phyloP scores from a whole-genome alignment of 2,888 invertebrate genomes.

The Sminthurides aquaticus region DNA sequence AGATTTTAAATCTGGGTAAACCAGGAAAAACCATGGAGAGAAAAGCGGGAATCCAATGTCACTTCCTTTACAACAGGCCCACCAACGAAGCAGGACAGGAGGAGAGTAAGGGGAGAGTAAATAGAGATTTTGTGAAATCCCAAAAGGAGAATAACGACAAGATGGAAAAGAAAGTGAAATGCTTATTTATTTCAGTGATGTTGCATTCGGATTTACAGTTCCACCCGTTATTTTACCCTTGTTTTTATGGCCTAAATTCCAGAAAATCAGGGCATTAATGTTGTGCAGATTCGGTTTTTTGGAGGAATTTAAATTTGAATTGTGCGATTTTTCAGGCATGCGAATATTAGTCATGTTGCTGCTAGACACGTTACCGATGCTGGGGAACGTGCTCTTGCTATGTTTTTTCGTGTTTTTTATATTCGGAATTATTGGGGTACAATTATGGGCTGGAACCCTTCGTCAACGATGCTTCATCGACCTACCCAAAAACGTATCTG shows the following conservation, averaged over 20 bases:
- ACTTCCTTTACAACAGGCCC: too few species aligned
- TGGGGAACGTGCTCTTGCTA: slow-evolving; percentile 95
- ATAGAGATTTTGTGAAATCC: background rate
- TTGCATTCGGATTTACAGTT: background rate
- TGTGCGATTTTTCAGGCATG: slow-evolving; percentile 96
- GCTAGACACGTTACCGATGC: slow-evolving; percentile 96
- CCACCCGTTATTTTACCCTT: too few species aligned
- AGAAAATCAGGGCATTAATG: too few species aligned
- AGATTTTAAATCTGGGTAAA: too few species aligned
- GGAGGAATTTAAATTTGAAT: background rate
- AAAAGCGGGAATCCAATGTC: too few species aligned
- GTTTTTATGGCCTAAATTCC: too few species aligned
- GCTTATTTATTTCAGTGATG: background rate
- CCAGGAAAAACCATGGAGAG: too few species aligned
- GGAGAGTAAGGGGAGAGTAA: too few species aligned
- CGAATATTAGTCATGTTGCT: slow-evolving; percentile 95
- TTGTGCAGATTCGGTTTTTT: background rate
- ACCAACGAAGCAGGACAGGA: too few species aligned
- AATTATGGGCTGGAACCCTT: slow-evolving; percentile 96
- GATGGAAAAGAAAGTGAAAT: background rate
- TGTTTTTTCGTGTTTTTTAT: slow-evolving; percentile 99
- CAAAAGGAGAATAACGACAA: background rate
- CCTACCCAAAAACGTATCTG: slow-evolving; percentile 61
- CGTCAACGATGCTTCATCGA: slow-evolving; percentile 85
- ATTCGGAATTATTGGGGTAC: slow-evolving; percentile 98